Conservation (phyloP, 64 coral and sea anemone genomes). For the Actinia tenebrosa region DNA sequence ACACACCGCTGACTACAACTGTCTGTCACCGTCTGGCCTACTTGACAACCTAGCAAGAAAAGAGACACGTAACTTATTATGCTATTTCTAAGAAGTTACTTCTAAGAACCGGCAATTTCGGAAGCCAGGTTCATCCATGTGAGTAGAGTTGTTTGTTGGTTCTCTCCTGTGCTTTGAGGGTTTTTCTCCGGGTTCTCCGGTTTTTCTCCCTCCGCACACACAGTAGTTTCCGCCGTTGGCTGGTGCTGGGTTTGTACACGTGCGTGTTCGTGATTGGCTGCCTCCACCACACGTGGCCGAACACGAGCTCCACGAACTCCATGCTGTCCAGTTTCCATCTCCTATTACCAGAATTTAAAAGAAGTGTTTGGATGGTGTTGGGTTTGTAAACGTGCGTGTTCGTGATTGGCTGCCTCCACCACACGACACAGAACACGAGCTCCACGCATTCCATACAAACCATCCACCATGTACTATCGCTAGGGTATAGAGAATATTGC, state of each 20-base stretch:
- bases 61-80: too few species aligned
- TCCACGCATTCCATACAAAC: constrained; percentile 1
- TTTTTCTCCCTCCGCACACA: too few species aligned
- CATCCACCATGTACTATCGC: not conserved
- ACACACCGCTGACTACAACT: too few species aligned
- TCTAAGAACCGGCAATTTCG: too few species aligned
- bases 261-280: not conserved
- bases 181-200: not conserved
- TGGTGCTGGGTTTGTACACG: not conserved
- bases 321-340: not conserved
- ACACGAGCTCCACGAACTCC: not conserved
- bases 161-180: too few species aligned
- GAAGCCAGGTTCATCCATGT: too few species aligned
- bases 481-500: too few species aligned
- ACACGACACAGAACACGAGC: constrained; percentile 11
- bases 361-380: not conserved
- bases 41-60: too few species aligned
- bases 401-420: constrained; percentile 25
- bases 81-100: too few species aligned
- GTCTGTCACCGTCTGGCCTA: too few species aligned
- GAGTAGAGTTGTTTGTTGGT: too few species aligned
- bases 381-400: constrained; percentile 19
- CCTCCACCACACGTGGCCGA: constrained; percentile 30
- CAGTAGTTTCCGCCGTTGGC: not conserved
- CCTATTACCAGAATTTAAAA: too few species aligned